Percentiles rank a stretch among this genome's conserved stretches.
phyloP scores from a whole-genome alignment of 2,797 vertebrate species.

The Rhinoraja longicauda region DNA sequence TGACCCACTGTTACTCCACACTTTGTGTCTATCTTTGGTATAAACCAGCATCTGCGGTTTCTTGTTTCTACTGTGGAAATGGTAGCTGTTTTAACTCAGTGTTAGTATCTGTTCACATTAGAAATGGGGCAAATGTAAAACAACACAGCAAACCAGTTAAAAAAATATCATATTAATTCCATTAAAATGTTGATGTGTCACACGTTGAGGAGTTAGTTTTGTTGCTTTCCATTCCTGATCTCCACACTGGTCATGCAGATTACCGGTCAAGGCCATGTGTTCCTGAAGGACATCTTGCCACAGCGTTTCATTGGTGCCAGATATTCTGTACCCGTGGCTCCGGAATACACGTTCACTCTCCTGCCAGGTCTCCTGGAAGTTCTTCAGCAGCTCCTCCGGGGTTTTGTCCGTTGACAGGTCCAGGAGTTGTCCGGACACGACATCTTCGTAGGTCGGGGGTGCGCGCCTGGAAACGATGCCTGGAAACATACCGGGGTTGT shows the following conservation, averaged over 20 bases:
- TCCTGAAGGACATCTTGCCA: slow-evolving; percentile 62
- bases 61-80: neutral
- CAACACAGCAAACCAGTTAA: neutral
- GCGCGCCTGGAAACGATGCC: slow-evolving; percentile 51
- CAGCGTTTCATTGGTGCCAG: slow-evolving; percentile 58
- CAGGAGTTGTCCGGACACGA: slow-evolving; percentile 67
- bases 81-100: neutral
- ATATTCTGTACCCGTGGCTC: slow-evolving; percentile 66
- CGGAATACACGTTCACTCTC: slow-evolving; percentile 76
- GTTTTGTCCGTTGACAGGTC: slow-evolving; percentile 60
- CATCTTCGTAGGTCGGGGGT: slow-evolving; percentile 81
- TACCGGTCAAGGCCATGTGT: slow-evolving; percentile 64
- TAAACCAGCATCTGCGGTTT: no score
- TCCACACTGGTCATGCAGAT: slow-evolving; percentile 58
- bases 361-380: slow-evolving; percentile 77
- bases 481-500: slow-evolving; percentile 49
- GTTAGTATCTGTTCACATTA: neutral
- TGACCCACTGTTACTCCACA: no score
- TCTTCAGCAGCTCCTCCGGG: slow-evolving; percentile 66
- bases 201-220: slow-evolving; percentile 42
- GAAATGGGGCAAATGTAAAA: neutral
- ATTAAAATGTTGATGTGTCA: slow-evolving; percentile 44
- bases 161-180: neutral
- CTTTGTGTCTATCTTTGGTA: no score
- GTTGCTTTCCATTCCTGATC: slow-evolving; percentile 41